These are phyloP conservation scores for Neogobius melanostomus DNA, from an alignment of 2,113 vertebrate genomes.

Conservation along the genomic window DNA sequence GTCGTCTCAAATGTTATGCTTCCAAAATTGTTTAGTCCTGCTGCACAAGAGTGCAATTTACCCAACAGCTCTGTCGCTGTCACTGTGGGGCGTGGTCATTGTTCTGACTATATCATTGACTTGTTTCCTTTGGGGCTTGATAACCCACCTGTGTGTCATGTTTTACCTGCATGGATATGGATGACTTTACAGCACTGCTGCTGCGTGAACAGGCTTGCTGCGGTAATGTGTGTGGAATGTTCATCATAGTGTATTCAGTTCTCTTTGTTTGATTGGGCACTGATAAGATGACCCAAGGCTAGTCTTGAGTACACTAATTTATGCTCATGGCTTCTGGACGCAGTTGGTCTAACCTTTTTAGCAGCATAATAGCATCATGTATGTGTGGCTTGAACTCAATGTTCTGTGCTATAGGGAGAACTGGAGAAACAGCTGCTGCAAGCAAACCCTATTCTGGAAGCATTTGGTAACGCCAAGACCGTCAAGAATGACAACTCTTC, in stretches of 20 bases:
- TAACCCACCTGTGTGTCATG: conserved; percentile 31
- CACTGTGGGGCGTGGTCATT: background rate
- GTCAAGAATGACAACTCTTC: conserved; percentile 99
- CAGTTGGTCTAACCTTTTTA: background rate
- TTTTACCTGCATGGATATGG: conserved; percentile 44
- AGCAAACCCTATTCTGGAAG: conserved; percentile 97
- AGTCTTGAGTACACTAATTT: conserved; percentile 7
- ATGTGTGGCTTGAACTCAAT: background rate
- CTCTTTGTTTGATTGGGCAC: conserved; percentile 23
- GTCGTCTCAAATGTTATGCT: too few relatives aligned
- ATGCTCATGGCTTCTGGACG: background rate
- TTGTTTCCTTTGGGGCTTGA: conserved; percentile 17
- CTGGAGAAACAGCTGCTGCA: conserved; percentile 98
- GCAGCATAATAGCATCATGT: conserved; percentile 5
- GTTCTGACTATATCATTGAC: conserved; percentile 1
- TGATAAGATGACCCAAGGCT: conserved; percentile 20
- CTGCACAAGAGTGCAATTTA: background rate
- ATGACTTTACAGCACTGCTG: conserved; percentile 3
- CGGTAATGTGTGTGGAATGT: conserved; percentile 45
- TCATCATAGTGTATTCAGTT: conserved; percentile 8
- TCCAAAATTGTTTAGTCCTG: too few relatives aligned
- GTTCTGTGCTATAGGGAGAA: conserved; percentile 83
- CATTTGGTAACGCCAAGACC: conserved; percentile 97
- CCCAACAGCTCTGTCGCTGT: conserved; percentile 9
- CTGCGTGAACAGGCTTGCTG: conserved; percentile 46